Percentiles rank a stretch among this genome's conserved stretches.
Evolutionary conservation across 2,797 vertebrate genomes (phyloP).

Genomic region (Gephyroberyx darwinii): DNA sequence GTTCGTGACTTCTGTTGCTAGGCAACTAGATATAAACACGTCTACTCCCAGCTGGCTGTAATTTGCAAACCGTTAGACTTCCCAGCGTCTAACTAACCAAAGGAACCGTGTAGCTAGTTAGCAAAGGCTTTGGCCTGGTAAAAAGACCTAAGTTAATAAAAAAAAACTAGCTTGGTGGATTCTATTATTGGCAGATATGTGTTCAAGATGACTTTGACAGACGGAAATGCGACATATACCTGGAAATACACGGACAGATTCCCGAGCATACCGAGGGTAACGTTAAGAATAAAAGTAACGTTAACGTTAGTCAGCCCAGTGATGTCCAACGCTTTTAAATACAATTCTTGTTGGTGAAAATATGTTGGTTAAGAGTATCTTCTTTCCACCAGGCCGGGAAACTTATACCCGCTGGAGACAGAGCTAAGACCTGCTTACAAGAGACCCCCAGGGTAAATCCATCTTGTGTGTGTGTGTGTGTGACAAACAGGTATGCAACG

Average conservation of each 20-base stretch:
- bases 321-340: background rate
- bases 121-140: background rate
- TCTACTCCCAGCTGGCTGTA: too few relatives aligned
- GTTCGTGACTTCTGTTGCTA: constrained; percentile 40
- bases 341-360: background rate
- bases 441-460: constrained; percentile 80
- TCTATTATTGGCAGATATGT: background rate
- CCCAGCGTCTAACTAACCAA: too few relatives aligned
- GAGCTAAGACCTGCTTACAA: constrained; percentile 75
- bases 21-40: constrained; percentile 38
- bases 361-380: background rate
- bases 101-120: background rate
- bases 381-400: constrained; percentile 82
- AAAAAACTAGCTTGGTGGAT: background rate
- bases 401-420: constrained; percentile 67
- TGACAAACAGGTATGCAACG: too few relatives aligned
- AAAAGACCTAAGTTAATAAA: background rate
- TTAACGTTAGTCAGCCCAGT: background rate
- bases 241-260: constrained; percentile 32
- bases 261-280: constrained; percentile 57
- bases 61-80: too few relatives aligned
- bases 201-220: constrained; percentile 38
- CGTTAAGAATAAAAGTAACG: constrained; percentile 21
- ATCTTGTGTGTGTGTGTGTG: background rate
- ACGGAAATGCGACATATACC: constrained; percentile 1